Percentiles rank a stretch among this genome's conserved stretches.
Evolutionary conservation across 1,140 invertebrate species (phyloP).

Genomic region (Habropoda laboriosa): DNA sequence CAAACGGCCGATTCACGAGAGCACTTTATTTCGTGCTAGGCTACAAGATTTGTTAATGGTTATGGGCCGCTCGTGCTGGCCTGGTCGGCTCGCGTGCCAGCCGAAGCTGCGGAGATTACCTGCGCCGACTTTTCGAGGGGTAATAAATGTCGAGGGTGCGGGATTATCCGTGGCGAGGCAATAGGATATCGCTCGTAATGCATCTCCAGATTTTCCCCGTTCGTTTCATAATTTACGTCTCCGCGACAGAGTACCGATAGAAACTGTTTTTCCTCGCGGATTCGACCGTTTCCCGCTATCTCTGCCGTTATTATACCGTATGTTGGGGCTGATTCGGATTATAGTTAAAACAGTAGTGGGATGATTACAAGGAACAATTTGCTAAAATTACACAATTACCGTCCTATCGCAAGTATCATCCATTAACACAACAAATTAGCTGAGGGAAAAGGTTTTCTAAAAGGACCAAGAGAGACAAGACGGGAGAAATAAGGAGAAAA

Average conservation of each 20-base stretch:
- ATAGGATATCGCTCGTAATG: conserved; percentile 61
- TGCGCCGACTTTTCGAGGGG: conserved; percentile 53
- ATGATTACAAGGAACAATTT: no score
- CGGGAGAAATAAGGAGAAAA: neutral
- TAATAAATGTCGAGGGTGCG: conserved; percentile 64
- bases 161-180: conserved; percentile 61
- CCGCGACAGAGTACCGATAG: neutral
- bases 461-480: neutral
- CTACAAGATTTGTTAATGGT: conserved; percentile 72
- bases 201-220: conserved; percentile 42
- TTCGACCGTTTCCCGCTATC: no score
- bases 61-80: conserved; percentile 54
- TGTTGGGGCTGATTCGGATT: no score
- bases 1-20: conserved; percentile 63
- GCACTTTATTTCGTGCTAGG: conserved; percentile 67
- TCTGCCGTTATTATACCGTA: no score
- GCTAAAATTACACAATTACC: no score
- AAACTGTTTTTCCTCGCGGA: neutral
- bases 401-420: no score
- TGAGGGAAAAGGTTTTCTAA: neutral
- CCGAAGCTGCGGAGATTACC: conserved; percentile 56
- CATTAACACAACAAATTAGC: neutral
- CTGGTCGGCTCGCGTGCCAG: conserved; percentile 57
- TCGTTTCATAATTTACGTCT: conserved; percentile 54
- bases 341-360: no score